Conservation (phyloP, 2,888 invertebrate species). For the Drosophila picticornis region DNA sequence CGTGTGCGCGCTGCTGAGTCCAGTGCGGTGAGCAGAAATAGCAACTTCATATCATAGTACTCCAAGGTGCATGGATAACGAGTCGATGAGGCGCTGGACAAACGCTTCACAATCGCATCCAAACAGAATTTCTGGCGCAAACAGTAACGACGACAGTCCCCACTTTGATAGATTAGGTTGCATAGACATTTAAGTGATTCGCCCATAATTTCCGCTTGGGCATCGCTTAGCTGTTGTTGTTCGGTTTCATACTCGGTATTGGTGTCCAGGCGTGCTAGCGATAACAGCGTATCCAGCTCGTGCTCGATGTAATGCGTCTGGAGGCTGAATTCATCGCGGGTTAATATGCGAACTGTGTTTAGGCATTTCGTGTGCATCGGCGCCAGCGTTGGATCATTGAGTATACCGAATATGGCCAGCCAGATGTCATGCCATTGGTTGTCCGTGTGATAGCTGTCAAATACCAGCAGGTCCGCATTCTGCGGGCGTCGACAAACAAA, state of each 20-base stretch:
- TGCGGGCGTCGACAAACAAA: constrained; percentile 43
- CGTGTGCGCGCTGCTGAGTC: constrained; percentile 89
- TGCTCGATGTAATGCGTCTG: constrained; percentile 88
- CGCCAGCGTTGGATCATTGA: constrained; percentile 73
- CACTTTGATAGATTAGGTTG: constrained; percentile 93
- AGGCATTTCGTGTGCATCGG: constrained; percentile 78
- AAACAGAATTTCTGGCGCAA: constrained; percentile 87
- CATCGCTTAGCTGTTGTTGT: constrained; percentile 30
- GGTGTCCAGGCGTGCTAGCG: constrained; percentile 87
- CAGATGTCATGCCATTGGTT: constrained; percentile 84
- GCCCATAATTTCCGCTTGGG: constrained; percentile 86
- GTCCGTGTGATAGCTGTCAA: constrained; percentile 81
- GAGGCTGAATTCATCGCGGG: constrained; percentile 92
- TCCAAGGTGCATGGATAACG: constrained; percentile 86
- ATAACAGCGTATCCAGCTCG: constrained; percentile 89
- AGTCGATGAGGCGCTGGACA: constrained; percentile 86
- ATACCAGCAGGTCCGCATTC: constrained; percentile 83
- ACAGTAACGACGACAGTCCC: constrained; percentile 87
- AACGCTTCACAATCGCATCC: constrained; percentile 90
- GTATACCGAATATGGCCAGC: constrained; percentile 82
- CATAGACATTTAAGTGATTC: constrained; percentile 95
- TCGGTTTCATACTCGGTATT: constrained; percentile 40
- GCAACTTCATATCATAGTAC: constrained; percentile 94
- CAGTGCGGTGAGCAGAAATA: constrained; percentile 95
- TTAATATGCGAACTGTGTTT: constrained; percentile 86